Evolutionary conservation across 2,113 vertebrate species (phyloP), one percentile per base, ranked within the genome.

Genomic region (Pan paniscus): DNA sequence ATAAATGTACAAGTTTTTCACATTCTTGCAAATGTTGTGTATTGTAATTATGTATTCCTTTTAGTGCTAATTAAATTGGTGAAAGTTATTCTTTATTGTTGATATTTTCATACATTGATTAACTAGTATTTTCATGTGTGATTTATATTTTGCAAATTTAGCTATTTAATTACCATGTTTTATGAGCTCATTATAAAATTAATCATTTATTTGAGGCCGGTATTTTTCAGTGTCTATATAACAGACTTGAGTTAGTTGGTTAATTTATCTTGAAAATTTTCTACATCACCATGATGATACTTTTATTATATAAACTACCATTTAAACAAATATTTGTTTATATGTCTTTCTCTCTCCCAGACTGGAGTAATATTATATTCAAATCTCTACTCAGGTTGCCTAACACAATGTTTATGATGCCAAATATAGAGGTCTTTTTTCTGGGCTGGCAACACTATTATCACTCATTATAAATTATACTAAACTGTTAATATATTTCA

Each of bases 191-290:
- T 72, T 87, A 72, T 91, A 40, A 91, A 94, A 30, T 89, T 11
- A 93, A 81, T 67, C 8, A 68, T 25, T 68, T 92, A 84, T 84
- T 68, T 81, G 55, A 94, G 20, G 12, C 40, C 80, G n/a, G 16
- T 73, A 57, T 46, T 57, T 84, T 92, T 93, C 38, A 85, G 32
- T 93, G 20, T 89, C 17, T 81, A 12, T 80, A 7, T 89, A 92
- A 61, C 3, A 67, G 30, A 40, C 57, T 61, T 89, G 30, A 40
- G 2, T 50, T 87, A 82, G 7, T 64, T 81, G 22, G 5, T 94
- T 94, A 85, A 82, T 95, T 94, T 94, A 79, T 40, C 10, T 59
- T 59, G 20, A 73, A 94, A 88, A 82, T 82, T 55, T 96, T 75
- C 67, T 78, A 3, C 13, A n/a, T 55, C 38, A 82, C 2, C 4